A percentile compares a stretch with the other conserved stretches of the same genome.
phyloP scores from a whole-genome alignment of 2,888 invertebrate genomes.

The Temnothorax unifasciatus region DNA sequence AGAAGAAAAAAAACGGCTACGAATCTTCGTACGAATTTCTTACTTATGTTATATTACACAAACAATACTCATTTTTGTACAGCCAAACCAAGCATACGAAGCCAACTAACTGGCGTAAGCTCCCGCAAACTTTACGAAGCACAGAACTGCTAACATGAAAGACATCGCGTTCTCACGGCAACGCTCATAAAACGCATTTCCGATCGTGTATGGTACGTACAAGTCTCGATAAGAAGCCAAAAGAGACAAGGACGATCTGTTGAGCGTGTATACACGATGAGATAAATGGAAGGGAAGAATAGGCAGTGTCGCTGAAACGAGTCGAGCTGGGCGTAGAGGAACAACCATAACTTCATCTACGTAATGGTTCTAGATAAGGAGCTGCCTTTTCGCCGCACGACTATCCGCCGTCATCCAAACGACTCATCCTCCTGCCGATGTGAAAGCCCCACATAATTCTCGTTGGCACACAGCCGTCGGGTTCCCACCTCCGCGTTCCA shows the following conservation, averaged over 20 bases:
- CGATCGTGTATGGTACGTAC: background rate
- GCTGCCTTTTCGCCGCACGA: constrained; percentile 53
- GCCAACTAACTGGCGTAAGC: constrained; percentile 20
- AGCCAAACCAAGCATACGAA: constrained; percentile 15
- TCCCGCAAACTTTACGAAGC: constrained; percentile 12
- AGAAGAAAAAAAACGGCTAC: background rate
- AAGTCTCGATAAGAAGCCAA: background rate
- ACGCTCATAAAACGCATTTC: constrained; percentile 22
- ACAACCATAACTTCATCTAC: constrained; percentile 68
- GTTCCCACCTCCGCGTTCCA: constrained; percentile 43
- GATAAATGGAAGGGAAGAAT: background rate
- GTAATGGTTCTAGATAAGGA: constrained; percentile 51
- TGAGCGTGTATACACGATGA: background rate
- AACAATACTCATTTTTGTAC: background rate
- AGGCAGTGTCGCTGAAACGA: constrained; percentile 48
- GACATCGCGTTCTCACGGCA: background rate
- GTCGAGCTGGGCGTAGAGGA: constrained; percentile 35
- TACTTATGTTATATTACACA: background rate
- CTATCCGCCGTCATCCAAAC: constrained; percentile 43
- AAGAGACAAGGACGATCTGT: constrained; percentile 5
- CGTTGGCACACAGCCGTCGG: constrained; percentile 41
- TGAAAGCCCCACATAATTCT: constrained; percentile 67
- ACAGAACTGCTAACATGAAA: constrained; percentile 16
- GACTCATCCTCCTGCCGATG: constrained; percentile 44
- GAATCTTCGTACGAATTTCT: background rate